phyloP scores from a whole-genome alignment of 2,113 vertebrate species.

The Triplophysa tibetana region DNA sequence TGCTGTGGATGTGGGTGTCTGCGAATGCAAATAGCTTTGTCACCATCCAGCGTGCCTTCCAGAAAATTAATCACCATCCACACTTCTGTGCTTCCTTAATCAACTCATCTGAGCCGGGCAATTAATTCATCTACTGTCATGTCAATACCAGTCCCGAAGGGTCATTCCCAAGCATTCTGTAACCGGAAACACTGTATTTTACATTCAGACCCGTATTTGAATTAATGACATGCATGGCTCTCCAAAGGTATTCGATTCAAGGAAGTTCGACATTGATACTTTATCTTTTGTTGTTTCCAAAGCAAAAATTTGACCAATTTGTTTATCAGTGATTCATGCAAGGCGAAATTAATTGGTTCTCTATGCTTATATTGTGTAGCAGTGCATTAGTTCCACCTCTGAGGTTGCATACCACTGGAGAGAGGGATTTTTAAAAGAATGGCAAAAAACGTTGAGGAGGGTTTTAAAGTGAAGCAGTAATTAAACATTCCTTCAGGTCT shows the following conservation, averaged over 20 bases:
- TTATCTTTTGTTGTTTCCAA: background rate
- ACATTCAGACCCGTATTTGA: background rate
- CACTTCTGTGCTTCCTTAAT: constrained; percentile 38
- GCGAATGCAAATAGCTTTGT: constrained; percentile 32
- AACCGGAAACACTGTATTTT: background rate
- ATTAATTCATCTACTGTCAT: constrained; percentile 44
- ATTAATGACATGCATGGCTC: background rate
- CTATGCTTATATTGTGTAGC: constrained; percentile 15
- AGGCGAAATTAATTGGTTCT: background rate
- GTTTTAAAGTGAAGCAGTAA: background rate
- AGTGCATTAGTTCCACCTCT: constrained; percentile 16
- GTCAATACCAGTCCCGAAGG: constrained; percentile 38
- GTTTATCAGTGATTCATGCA: background rate
- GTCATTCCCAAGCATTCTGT: constrained; percentile 82
- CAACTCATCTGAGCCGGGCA: constrained; percentile 35
- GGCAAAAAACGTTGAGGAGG: background rate
- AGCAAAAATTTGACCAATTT: constrained; percentile 4
- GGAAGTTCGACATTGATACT: constrained; percentile 1
- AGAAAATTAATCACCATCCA: constrained; percentile 18
- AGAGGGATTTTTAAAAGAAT: background rate
- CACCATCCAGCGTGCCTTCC: background rate
- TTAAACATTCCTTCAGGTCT: constrained; percentile 15
- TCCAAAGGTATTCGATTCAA: background rate
- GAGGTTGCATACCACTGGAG: background rate
- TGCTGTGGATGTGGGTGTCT: constrained; percentile 3